phyloP scores from a whole-genome alignment of 2,888 invertebrate species.

The Heteromyza rotundicornis region DNA sequence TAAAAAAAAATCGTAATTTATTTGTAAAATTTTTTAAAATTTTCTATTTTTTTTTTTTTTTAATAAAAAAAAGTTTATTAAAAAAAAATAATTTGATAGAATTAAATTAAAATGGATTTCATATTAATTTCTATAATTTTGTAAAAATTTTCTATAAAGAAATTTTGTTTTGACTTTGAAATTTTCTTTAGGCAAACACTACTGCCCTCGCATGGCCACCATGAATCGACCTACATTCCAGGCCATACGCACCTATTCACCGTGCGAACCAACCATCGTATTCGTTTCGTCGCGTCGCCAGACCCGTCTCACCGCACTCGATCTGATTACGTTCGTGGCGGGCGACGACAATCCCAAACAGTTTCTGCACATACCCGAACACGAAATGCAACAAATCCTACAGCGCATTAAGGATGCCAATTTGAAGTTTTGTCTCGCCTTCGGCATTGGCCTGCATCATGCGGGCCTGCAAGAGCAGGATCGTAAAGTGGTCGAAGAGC shows the following conservation, averaged over 20 bases:
- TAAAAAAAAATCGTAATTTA: too few relatives aligned
- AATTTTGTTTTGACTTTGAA: not conserved
- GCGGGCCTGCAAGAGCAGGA: conserved; percentile 95
- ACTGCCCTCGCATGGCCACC: conserved; percentile 98
- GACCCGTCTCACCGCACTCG: conserved; percentile 94
- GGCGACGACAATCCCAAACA: conserved; percentile 93
- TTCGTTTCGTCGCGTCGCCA: conserved; percentile 97
- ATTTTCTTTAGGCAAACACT: conserved; percentile 72
- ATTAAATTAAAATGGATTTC: too few relatives aligned
- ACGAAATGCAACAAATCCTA: conserved; percentile 82
- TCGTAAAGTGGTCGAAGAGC: conserved; percentile 87
- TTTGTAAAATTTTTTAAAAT: too few relatives aligned
- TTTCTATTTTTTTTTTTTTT: too few relatives aligned
- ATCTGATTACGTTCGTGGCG: conserved; percentile 89
- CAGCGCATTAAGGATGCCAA: conserved; percentile 82
- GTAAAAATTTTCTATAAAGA: not conserved
- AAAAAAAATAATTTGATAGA: too few relatives aligned
- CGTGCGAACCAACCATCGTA: conserved; percentile 87
- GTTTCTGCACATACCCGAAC: conserved; percentile 88
- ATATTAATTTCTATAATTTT: not conserved
- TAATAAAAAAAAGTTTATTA: not conserved
- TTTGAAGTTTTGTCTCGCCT: conserved; percentile 90
- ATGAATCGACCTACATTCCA: conserved; percentile 99
- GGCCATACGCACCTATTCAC: conserved; percentile 92
- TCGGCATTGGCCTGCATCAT: conserved; percentile 98